A percentile compares a stretch with the other conserved stretches of the same genome.
Conservation (phyloP, 1,140 invertebrate genomes). For the Lucilia sericata region DNA sequence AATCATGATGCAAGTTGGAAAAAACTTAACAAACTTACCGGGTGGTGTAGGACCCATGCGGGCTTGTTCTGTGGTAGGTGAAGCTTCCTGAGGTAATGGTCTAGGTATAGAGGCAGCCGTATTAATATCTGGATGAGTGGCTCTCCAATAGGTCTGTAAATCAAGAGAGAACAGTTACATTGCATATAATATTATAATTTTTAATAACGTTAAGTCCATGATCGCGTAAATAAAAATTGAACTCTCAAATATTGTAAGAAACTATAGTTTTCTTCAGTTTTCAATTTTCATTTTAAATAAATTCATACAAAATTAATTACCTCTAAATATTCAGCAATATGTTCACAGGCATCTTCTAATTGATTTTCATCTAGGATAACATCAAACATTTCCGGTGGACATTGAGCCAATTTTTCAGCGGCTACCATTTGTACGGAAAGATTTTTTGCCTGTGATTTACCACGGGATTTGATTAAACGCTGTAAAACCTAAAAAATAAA, state of each 20-base stretch:
- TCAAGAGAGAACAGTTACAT: neutral
- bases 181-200: no score
- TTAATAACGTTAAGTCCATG: no score
- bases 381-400: constrained; percentile 98
- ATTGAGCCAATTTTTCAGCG: constrained; percentile 98
- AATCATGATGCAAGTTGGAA: neutral
- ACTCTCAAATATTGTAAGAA: no score
- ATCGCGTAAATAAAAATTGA: no score
- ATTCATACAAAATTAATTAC: no score
- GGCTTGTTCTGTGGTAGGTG: constrained; percentile 70
- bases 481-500: constrained; percentile 88
- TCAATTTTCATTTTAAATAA: no score
- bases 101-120: constrained; percentile 71
- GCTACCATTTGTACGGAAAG: constrained; percentile 99
- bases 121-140: constrained; percentile 90
- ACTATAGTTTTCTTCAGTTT: no score
- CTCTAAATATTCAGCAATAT: constrained; percentile 98
- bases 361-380: constrained; percentile 99
- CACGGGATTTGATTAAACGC: constrained; percentile 97
- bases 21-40: constrained; percentile 64
- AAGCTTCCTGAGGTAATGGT: constrained; percentile 74
- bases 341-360: constrained; percentile 98
- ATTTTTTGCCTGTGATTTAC: constrained; percentile 97
- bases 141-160: constrained; percentile 89
- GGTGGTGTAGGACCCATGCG: constrained; percentile 69